phyloP scores from a whole-genome alignment of 2,888 invertebrate species.

The Chirona hameri region DNA sequence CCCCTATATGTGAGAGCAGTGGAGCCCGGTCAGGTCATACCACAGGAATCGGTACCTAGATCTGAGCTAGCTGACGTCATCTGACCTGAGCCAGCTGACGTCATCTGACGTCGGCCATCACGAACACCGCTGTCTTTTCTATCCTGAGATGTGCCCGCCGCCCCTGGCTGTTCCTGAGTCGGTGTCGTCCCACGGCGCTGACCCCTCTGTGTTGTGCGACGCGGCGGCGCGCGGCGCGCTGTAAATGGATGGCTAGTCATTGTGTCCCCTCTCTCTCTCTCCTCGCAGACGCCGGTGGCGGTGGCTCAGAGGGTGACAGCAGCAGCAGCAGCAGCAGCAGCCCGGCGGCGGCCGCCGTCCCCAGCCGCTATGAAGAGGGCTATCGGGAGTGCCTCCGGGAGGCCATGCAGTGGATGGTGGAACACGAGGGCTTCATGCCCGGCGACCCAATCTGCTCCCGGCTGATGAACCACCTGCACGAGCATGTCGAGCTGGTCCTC shows the following conservation, averaged over 20 bases:
- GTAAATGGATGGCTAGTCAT: neutral
- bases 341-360: neutral
- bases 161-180: no score
- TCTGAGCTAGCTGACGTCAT: no score
- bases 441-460: constrained; percentile 78
- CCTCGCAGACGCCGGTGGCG: neutral
- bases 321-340: neutral
- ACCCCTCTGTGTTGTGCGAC: no score
- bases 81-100: no score
- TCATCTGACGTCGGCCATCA: no score
- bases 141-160: no score
- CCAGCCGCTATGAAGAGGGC: neutral
- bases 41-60: no score
- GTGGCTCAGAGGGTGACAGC: neutral
- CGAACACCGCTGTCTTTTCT: no score
- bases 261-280: neutral
- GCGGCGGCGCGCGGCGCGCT: no score
- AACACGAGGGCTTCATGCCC: constrained; percentile 73
- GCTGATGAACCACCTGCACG: constrained; percentile 74
- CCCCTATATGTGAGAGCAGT: no score
- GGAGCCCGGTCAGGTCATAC: no score
- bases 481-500: constrained; percentile 63
- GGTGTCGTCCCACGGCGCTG: no score
- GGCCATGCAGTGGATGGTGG: constrained; percentile 57
- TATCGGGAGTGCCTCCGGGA: neutral